Evolutionary conservation across 2,113 vertebrate genomes (phyloP).

Genomic region (Mixornis gularis): DNA sequence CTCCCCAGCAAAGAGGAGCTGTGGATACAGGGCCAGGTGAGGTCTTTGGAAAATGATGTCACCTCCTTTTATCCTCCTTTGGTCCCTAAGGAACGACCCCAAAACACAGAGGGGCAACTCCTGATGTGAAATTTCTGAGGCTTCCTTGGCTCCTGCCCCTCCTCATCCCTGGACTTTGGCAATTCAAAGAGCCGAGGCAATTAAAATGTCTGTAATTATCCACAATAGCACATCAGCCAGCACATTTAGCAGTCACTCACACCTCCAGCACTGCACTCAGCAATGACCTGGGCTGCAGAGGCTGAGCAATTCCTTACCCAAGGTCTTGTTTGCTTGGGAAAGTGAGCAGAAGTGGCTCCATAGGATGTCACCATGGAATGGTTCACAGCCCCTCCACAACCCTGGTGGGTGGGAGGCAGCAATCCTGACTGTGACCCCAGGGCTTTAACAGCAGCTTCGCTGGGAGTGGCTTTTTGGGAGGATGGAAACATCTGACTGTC

Average conservation of each 20-base stretch:
- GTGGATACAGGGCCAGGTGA: background rate
- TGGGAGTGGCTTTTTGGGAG: background rate
- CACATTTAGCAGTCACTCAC: background rate
- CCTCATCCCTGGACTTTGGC: background rate
- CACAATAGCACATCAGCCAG: background rate
- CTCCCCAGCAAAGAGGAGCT: background rate
- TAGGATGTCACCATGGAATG: background rate
- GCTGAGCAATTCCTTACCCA: background rate
- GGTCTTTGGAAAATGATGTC: background rate
- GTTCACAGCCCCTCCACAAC: fast-evolving
- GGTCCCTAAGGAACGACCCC: background rate
- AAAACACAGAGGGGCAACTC: background rate
- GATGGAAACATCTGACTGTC: conserved; percentile 1
- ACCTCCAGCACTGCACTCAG: background rate
- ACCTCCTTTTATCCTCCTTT: background rate
- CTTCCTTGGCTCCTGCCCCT: background rate
- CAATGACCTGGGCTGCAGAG: background rate
- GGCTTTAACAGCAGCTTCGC: background rate
- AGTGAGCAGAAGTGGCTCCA: background rate
- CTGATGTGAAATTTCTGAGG: background rate
- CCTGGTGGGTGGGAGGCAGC: background rate
- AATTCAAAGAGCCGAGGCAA: conserved; percentile 23
- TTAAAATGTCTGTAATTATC: conserved; percentile 18
- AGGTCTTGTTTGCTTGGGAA: background rate
- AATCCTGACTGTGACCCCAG: background rate